Evolutionary conservation across 2,113 vertebrate species (phyloP).

Genomic region (Balaeniceps rex): DNA sequence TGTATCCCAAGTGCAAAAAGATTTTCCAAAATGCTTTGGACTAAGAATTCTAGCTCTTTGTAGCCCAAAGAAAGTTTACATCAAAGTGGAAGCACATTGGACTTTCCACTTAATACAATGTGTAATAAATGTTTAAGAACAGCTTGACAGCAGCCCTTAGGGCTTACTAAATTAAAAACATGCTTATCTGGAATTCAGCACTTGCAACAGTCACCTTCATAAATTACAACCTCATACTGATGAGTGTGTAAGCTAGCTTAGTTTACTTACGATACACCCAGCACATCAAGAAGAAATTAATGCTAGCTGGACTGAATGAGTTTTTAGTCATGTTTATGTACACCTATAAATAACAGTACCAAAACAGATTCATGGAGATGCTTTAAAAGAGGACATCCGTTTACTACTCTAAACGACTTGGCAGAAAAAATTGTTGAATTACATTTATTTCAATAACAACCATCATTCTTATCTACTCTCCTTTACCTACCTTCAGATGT

Average conservation of each 20-base stretch:
- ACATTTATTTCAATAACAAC: not conserved
- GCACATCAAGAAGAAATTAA: not conserved
- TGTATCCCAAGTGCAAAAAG: not conserved
- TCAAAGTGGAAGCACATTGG: not conserved
- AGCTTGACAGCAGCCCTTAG: not conserved
- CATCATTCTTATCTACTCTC: not conserved
- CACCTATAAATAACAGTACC: not conserved
- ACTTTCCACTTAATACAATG: not conserved
- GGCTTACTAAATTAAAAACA: not conserved
- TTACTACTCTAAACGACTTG: not conserved
- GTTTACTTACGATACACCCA: not conserved
- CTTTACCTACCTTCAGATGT: slow-evolving; percentile 85
- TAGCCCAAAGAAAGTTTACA: not conserved
- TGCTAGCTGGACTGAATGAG: not conserved
- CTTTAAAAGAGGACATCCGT: not conserved
- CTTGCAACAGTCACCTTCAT: not conserved
- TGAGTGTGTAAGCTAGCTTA: not conserved
- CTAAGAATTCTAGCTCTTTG: not conserved
- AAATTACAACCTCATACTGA: not conserved
- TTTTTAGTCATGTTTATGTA: not conserved
- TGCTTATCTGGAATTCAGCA: not conserved
- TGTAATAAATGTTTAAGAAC: not conserved
- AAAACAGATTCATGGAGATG: not conserved
- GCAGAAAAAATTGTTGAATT: not conserved
- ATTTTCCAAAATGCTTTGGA: not conserved